phyloP scores from a whole-genome alignment of 2,797 vertebrate genomes.

The Coregonus suidteri region DNA sequence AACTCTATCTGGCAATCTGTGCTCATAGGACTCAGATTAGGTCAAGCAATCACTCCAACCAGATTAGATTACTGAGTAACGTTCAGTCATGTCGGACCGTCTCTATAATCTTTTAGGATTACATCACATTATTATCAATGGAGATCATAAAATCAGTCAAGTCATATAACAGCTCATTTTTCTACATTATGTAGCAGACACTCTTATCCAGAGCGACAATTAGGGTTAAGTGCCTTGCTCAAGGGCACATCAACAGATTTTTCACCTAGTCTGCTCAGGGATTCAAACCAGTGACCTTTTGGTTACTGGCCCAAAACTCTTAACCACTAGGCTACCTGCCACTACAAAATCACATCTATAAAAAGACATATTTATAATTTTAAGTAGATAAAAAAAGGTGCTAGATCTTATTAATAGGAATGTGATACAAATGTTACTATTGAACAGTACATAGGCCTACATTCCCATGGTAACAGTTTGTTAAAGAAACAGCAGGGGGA shows the following conservation, averaged over 20 bases:
- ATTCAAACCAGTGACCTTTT: no score
- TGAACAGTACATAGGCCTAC: background rate
- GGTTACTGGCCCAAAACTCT: no score
- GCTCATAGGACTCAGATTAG: background rate
- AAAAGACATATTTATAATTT: background rate
- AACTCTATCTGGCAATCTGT: background rate
- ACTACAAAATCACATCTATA: no score
- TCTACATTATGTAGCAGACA: no score
- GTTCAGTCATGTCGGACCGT: background rate
- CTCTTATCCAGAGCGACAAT: no score
- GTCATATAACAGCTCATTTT: no score
- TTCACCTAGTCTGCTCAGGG: no score
- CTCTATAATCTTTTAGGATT: background rate
- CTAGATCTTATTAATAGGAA: background rate
- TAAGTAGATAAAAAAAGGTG: background rate
- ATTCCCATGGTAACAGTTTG: background rate
- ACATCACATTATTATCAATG: background rate
- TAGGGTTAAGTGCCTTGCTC: no score
- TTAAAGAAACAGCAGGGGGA: background rate
- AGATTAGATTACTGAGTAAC: background rate
- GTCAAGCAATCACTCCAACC: background rate
- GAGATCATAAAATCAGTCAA: background rate
- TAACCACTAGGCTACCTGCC: no score
- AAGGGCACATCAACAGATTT: no score
- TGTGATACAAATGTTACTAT: background rate